phyloP scores from a whole-genome alignment of 2,888 invertebrate species.

The Podabrus alpinus region DNA sequence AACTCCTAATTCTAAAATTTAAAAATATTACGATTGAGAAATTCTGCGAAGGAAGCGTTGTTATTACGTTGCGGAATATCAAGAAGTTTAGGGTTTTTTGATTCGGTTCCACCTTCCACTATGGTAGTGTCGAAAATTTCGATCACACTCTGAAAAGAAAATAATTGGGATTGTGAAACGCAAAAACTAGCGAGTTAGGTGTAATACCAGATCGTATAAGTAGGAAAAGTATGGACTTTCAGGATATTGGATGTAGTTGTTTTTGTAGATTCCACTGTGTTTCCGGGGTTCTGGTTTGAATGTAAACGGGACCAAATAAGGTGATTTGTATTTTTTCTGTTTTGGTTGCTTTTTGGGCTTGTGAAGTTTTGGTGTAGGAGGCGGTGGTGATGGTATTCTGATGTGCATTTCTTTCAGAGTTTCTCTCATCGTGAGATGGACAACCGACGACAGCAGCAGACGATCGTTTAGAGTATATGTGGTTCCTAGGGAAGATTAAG shows the following conservation, averaged over 20 bases:
- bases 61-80: neutral
- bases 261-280: constrained; percentile 43
- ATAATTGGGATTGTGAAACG: neutral
- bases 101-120: neutral
- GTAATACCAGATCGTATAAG: constrained; percentile 38
- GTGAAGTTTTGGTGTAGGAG: constrained; percentile 18
- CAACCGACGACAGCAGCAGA: constrained; percentile 50
- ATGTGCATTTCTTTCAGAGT: constrained; percentile 52
- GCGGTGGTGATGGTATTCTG: constrained; percentile 53
- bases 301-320: constrained; percentile 46
- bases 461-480: constrained; percentile 51
- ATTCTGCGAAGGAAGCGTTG: neutral
- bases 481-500: constrained; percentile 25
- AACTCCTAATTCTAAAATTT: constrained; percentile 16
- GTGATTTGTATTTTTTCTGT: constrained; percentile 39
- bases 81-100: neutral
- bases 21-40: neutral
- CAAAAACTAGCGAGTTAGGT: neutral
- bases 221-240: constrained; percentile 50
- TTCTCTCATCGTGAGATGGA: constrained; percentile 49
- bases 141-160: neutral
- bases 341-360: constrained; percentile 20
- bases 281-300: constrained; percentile 36
- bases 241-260: constrained; percentile 45
- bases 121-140: neutral